phyloP scores from a whole-genome alignment of 2,797 vertebrate genomes.

The Sebastes nivosus region DNA sequence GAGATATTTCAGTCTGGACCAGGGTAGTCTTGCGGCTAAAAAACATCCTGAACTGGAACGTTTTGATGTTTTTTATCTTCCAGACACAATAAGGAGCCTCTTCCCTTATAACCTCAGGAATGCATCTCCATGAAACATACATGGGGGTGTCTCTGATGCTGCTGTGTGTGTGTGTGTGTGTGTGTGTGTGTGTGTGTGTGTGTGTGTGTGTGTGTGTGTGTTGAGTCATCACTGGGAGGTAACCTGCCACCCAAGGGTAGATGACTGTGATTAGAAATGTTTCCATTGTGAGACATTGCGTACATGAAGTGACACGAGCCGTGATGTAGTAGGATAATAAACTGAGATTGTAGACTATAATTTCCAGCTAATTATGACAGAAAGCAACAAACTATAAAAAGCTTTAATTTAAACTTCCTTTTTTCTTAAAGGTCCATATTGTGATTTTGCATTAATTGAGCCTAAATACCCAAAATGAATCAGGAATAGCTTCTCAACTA shows the following conservation, averaged over 20 bases:
- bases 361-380: not conserved
- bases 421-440: not conserved
- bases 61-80: not conserved
- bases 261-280: not conserved
- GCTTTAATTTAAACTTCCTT: not conserved
- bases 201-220: not conserved
- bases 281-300: not conserved
- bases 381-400: not conserved
- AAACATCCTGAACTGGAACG: not conserved
- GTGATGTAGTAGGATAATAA: not conserved
- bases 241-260: not conserved
- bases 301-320: not conserved
- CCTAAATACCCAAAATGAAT: too few relatives aligned
- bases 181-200: not conserved
- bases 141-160: not conserved
- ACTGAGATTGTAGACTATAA: not conserved
- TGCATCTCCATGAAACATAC: constrained; percentile 4
- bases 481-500: too few relatives aligned
- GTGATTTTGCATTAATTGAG: too few relatives aligned
- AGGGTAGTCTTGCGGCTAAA: not conserved
- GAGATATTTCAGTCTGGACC: not conserved
- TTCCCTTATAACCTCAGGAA: constrained; percentile 38
- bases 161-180: not conserved
- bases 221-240: constrained; percentile 9
- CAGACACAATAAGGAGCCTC: not conserved